These are phyloP conservation scores for Varecia variegata DNA, from an alignment of 2,797 vertebrate species.

Conservation along the genomic window DNA sequence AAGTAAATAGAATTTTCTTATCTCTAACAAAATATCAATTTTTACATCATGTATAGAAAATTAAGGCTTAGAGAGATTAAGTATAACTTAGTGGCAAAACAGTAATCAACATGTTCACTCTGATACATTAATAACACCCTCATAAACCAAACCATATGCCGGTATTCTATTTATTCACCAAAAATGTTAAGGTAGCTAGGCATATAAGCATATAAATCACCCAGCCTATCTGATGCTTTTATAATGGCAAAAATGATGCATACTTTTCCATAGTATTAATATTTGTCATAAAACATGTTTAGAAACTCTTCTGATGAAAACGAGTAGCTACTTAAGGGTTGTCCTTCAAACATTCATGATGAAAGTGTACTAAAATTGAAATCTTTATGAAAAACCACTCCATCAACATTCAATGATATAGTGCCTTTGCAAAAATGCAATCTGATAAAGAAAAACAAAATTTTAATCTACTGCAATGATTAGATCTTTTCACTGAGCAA, in stretches of 20 bases:
- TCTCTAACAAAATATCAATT: conserved; percentile 3
- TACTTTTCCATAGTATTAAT: not conserved
- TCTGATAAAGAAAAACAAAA: conserved; percentile 22
- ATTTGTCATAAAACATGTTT: not conserved
- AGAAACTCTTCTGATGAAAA: not conserved
- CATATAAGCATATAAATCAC: not conserved
- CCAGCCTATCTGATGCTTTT: not conserved
- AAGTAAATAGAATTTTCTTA: not conserved
- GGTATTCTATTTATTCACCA: not conserved
- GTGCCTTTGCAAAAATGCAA: not conserved
- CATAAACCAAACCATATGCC: not conserved
- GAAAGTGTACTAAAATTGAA: not conserved
- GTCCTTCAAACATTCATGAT: not conserved
- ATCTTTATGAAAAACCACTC: not conserved
- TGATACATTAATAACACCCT: not conserved
- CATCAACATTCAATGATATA: not conserved
- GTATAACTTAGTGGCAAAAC: not conserved
- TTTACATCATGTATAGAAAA: not conserved
- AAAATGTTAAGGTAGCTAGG: not conserved
- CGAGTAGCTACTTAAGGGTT: not conserved
- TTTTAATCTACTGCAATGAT: conserved; percentile 24
- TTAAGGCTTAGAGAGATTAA: not conserved
- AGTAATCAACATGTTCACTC: not conserved
- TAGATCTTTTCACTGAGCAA: conserved; percentile 21
- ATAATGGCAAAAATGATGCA: not conserved